Conservation (phyloP, 1,140 invertebrate genomes). For the Phortica variegata region DNA sequence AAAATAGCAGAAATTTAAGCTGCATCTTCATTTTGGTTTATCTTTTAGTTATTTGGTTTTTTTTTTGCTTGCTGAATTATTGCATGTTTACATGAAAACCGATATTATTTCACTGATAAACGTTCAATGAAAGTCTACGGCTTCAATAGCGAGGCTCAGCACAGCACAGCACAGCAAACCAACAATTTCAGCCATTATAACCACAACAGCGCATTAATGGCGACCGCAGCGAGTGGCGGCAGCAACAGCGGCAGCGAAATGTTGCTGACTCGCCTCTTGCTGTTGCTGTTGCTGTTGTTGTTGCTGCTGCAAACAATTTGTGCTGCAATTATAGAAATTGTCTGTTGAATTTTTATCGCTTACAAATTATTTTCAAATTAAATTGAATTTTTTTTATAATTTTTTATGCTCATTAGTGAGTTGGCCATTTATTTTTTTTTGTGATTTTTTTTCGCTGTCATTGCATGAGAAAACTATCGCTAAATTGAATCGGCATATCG, state of each 20-base stretch:
- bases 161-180: neutral
- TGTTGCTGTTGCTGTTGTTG: slow-evolving; percentile 13
- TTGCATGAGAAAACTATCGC: too few relatives aligned
- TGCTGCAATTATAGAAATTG: slow-evolving; percentile 55
- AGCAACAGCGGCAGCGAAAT: slow-evolving; percentile 10
- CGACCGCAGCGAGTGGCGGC: neutral
- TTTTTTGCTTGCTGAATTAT: too few relatives aligned
- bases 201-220: neutral
- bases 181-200: neutral
- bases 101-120: slow-evolving; percentile 49
- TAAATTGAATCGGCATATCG: too few relatives aligned
- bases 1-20: too few relatives aligned
- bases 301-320: slow-evolving; percentile 46
- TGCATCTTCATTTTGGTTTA: too few relatives aligned
- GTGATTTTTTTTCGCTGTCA: too few relatives aligned
- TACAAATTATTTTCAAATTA: slow-evolving; percentile 36
- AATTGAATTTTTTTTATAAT: slow-evolving; percentile 39
- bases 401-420: too few relatives aligned
- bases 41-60: too few relatives aligned
- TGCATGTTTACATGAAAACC: slow-evolving; percentile 53
- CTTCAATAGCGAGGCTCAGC: neutral
- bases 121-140: slow-evolving; percentile 46
- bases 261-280: slow-evolving; percentile 9
- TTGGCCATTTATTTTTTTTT: too few relatives aligned
- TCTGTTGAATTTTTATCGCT: slow-evolving; percentile 23